phyloP scores from a whole-genome alignment of 2,797 vertebrate genomes.

The Dryobates pubescens region DNA sequence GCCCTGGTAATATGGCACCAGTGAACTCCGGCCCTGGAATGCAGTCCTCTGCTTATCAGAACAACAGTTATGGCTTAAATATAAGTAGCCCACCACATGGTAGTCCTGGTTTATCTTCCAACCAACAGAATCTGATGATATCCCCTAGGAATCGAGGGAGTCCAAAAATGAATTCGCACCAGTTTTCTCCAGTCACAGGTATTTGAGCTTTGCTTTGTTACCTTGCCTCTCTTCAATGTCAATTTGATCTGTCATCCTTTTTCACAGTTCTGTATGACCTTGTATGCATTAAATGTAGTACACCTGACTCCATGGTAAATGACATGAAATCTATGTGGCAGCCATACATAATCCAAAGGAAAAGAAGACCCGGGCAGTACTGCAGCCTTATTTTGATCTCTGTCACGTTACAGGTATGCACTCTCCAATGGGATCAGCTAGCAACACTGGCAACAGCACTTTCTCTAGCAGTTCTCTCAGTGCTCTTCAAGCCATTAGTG shows the following conservation, averaged over 20 bases:
- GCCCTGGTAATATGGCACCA: constrained; percentile 74
- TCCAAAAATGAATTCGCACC: constrained; percentile 92
- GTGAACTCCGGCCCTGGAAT: constrained; percentile 81
- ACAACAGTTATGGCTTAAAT: constrained; percentile 84
- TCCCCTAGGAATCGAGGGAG: constrained; percentile 93
- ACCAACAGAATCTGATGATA: constrained; percentile 89
- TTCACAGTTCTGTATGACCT: background rate
- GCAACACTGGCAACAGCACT: constrained; percentile 79
- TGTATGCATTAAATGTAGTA: background rate
- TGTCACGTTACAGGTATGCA: constrained; percentile 83
- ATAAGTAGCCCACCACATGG: constrained; percentile 92
- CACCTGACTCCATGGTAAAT: background rate
- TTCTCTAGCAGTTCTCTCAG: constrained; percentile 98
- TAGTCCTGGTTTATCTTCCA: constrained; percentile 87
- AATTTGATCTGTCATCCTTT: background rate
- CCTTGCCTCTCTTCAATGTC: background rate
- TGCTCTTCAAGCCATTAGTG: constrained; percentile 97
- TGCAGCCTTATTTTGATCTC: background rate
- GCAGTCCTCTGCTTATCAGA: constrained; percentile 86
- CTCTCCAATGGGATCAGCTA: constrained; percentile 90
- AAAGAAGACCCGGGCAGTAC: background rate
- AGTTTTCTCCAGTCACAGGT: constrained; percentile 95
- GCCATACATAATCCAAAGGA: background rate
- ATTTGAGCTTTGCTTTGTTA: constrained; percentile 19
- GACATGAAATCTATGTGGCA: background rate